phyloP scores from a whole-genome alignment of 2,113 vertebrate species.

The Dromas ardeola region DNA sequence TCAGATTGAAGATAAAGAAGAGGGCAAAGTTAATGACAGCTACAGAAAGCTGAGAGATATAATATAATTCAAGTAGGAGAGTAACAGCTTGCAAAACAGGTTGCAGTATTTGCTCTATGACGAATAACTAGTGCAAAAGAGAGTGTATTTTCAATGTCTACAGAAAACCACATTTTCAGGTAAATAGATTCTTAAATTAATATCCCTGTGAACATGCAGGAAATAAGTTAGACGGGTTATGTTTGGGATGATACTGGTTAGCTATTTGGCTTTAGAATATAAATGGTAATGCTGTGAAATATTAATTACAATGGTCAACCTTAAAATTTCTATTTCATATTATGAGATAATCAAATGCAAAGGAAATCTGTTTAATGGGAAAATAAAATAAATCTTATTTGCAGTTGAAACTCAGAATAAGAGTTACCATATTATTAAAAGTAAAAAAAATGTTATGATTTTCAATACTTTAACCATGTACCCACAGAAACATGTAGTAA shows the following conservation, averaged over 20 bases:
- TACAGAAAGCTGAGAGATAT: conserved; percentile 64
- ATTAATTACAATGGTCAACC: not conserved
- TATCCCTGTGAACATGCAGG: not conserved
- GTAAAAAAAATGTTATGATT: not conserved
- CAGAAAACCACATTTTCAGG: conserved; percentile 12
- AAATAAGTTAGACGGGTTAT: not conserved
- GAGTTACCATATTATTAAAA: not conserved
- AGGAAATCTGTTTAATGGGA: not conserved
- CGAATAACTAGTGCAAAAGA: conserved; percentile 10
- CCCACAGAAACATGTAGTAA: not conserved
- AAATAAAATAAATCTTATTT: conserved; percentile 13
- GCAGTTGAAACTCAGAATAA: not conserved
- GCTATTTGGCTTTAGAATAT: not conserved
- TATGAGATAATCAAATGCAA: not conserved
- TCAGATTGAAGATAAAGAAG: conserved; percentile 80
- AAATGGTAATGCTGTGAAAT: not conserved
- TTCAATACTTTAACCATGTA: not conserved
- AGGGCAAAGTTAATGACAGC: conserved; percentile 77
- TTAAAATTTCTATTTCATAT: not conserved
- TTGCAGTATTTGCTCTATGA: conserved; percentile 13
- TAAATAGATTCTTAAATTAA: conserved; percentile 36
- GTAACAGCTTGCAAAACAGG: conserved; percentile 59
- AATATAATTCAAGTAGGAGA: conserved; percentile 58
- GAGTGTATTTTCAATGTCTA: conserved; percentile 21
- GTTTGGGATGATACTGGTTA: not conserved